A percentile compares a stretch with the other conserved stretches of the same genome.
Evolutionary conservation across 1,140 invertebrate genomes (phyloP).

Genomic region (Caenorhabditis tropicalis): DNA sequence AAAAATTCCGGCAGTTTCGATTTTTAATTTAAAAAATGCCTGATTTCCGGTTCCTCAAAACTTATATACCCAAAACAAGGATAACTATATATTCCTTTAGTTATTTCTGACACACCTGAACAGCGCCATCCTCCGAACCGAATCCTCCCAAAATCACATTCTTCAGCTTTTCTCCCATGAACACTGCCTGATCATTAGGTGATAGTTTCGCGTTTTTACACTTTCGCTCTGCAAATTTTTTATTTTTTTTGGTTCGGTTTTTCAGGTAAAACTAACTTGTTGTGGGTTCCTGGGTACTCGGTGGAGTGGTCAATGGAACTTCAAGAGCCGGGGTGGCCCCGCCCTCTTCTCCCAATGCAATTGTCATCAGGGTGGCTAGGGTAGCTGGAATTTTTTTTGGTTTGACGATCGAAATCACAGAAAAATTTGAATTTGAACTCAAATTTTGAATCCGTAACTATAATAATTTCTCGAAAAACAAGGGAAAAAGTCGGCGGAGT

Average conservation of each 20-base stretch:
- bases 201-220: conserved; percentile 39
- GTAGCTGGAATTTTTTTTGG: conserved; percentile 5
- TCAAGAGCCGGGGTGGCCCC: not conserved
- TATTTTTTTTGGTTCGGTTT: not conserved
- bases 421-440: too few relatives aligned
- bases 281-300: not conserved
- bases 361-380: not conserved
- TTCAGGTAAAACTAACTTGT: not conserved
- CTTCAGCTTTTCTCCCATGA: conserved; percentile 49
- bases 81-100: too few relatives aligned
- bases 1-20: too few relatives aligned
- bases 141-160: conserved; percentile 47
- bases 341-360: not conserved
- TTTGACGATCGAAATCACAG: too few relatives aligned
- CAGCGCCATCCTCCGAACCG: conserved; percentile 10
- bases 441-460: too few relatives aligned
- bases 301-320: not conserved
- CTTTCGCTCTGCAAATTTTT: not conserved
- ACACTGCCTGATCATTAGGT: conserved; percentile 42
- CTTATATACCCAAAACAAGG: too few relatives aligned
- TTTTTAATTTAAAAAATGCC: too few relatives aligned
- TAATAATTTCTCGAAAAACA: too few relatives aligned
- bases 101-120: conserved; percentile 13
- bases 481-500: too few relatives aligned
- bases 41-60: too few relatives aligned